Evolutionary conservation across 2,797 vertebrate genomes (phyloP), one percentile per base, ranked within the genome.

Genomic region (Pantherophis vulpinus): DNA sequence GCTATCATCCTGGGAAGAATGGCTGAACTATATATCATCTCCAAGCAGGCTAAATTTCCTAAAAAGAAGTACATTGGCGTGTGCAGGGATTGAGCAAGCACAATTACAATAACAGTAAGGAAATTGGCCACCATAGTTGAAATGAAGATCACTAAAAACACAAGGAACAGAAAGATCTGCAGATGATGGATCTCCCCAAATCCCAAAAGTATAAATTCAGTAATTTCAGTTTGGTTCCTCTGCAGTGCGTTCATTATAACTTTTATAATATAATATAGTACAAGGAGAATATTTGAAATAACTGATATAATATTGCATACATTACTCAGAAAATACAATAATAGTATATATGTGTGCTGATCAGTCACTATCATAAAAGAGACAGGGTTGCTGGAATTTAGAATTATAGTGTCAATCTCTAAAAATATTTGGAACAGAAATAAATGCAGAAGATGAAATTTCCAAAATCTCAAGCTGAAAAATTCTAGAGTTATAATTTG

Each of bases 31-130:
- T 95, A 86, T 61, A 94, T 61, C 58, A 95, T 88, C 32, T 96
- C 95, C 7, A 96, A 27, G 27, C 94, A 92, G 8, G 95, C 95
- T 79, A 96, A 91, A 25, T 96, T 96, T 56, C 93, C 94, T 42
- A 96, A 89, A 23, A 96, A 96, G 87, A 95, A 95, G 55, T 95
- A 96, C 95, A 96, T 96, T 91, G 96, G 94, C 1, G 89, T 95
- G 10, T 94, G 93, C 18, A 95, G 14, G 14, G 89, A 88, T 1
- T 94, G 86, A 5, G 96, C 94, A 54, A 70, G 37, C 58, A 94
- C 59, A 1, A 95, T 94, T 2, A 97, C 88, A 29, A 96, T n/a
- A n/a, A 95, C 91, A 29, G 95, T 96, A 70, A 95, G 94, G 60
- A 94, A 92, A 51, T 97, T 97, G 87, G 94, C 94, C 32, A 54